phyloP scores from a whole-genome alignment of 2,888 invertebrate genomes.

The Zaprionus bogoriensis region DNA sequence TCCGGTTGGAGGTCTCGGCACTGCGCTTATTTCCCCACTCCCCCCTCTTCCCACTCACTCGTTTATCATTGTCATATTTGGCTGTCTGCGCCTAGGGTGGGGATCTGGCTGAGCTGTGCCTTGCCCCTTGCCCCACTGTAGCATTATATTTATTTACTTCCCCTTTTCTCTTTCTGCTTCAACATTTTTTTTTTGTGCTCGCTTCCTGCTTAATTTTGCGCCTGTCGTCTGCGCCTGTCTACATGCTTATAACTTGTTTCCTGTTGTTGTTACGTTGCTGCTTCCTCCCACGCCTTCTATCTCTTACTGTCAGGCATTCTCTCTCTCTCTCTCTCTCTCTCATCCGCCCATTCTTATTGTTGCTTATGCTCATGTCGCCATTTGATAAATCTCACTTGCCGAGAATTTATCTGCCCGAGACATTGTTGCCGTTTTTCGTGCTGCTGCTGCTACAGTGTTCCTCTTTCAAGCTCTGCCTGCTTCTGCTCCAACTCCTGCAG shows the following conservation, averaged over 20 bases:
- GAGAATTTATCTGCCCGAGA: slow-evolving; percentile 62
- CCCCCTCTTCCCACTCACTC: slow-evolving; percentile 15
- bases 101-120: slow-evolving; percentile 6
- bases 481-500: neutral
- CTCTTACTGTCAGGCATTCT: neutral
- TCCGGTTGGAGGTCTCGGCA: slow-evolving; percentile 49
- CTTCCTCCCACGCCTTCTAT: neutral
- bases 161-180: neutral
- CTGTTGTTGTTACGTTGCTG: slow-evolving; percentile 40
- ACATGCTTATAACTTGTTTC: slow-evolving; percentile 78
- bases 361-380: slow-evolving; percentile 48
- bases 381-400: slow-evolving; percentile 74
- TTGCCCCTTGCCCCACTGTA: no score
- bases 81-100: slow-evolving; percentile 14
- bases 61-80: slow-evolving; percentile 72
- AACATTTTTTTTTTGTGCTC: slow-evolving; percentile 12
- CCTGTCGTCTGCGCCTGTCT: slow-evolving; percentile 73
- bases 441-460: neutral
- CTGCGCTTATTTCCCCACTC: neutral
- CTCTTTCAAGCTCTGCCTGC: neutral
- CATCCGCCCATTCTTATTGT: slow-evolving; percentile 7
- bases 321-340: neutral
- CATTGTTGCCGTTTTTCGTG: slow-evolving; percentile 29
- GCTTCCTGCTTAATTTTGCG: slow-evolving; percentile 72
- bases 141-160: slow-evolving; percentile 48